Percentiles rank a stretch among this genome's conserved stretches.
Evolutionary conservation across 2,888 invertebrate genomes (phyloP).

Genomic region (Platycheirus rosarum): DNA sequence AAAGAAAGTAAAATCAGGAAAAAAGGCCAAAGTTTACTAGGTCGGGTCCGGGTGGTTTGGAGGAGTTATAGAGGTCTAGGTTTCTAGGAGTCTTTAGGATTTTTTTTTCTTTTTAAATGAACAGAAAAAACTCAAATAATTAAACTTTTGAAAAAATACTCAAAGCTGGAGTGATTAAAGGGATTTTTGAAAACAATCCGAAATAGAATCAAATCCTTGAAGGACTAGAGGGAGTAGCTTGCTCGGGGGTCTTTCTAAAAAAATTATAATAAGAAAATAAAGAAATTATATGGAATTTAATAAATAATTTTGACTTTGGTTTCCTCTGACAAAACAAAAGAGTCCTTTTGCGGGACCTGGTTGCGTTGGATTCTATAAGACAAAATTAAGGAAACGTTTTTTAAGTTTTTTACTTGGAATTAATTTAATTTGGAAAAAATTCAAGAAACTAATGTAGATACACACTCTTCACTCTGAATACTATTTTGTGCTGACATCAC

Average conservation of each 20-base stretch:
- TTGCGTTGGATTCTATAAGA: slow-evolving; percentile 49
- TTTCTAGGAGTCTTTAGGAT: too few species aligned
- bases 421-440: slow-evolving; percentile 4
- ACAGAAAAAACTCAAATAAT: too few species aligned
- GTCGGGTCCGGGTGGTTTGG: slow-evolving; percentile 24
- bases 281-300: background rate
- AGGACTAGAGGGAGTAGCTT: too few species aligned
- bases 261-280: background rate
- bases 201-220: too few species aligned
- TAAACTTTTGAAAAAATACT: too few species aligned
- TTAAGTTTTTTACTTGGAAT: too few species aligned
- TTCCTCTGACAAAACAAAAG: slow-evolving; percentile 57
- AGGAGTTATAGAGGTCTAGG: too few species aligned
- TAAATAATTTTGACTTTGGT: slow-evolving; percentile 9
- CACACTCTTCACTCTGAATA: slow-evolving; percentile 60
- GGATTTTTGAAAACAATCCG: too few species aligned
- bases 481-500: slow-evolving; percentile 80
- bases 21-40: slow-evolving; percentile 66
- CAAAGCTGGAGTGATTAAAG: too few species aligned
- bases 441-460: slow-evolving; percentile 43
- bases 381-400: slow-evolving; percentile 35
- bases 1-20: slow-evolving; percentile 23
- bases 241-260: too few species aligned
- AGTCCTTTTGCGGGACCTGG: slow-evolving; percentile 53
- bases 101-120: too few species aligned